phyloP scores from a whole-genome alignment of 2,113 vertebrate genomes.

The Syngnathus scovelli region DNA sequence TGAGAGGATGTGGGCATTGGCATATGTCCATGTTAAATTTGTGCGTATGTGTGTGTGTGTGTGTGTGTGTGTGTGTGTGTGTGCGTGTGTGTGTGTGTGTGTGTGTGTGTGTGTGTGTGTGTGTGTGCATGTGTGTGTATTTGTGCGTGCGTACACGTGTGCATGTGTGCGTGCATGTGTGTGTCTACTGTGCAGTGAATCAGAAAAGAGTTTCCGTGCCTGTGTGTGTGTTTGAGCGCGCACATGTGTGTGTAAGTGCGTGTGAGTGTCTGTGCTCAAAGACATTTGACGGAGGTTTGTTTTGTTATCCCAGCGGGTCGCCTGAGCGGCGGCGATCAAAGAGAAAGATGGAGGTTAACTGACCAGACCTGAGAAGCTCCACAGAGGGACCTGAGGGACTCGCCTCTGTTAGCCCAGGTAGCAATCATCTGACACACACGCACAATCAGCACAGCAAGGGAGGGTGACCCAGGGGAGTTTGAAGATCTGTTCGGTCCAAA shows the following conservation, averaged over 20 bases:
- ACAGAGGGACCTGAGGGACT: constrained; percentile 67
- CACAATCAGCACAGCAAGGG: constrained; percentile 45
- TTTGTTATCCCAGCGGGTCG: constrained; percentile 66
- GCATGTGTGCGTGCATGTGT: constrained; percentile 17
- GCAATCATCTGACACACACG: constrained; percentile 58
- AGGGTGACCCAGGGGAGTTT: constrained; percentile 58
- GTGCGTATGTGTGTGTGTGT: constrained; percentile 7
- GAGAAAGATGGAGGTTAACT: constrained; percentile 71
- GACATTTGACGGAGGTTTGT: constrained; percentile 49
- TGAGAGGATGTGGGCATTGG: constrained; percentile 24
- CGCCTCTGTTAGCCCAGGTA: constrained; percentile 63
- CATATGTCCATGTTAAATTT: constrained; percentile 32
- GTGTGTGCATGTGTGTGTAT: too few species aligned
- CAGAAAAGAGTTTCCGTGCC: constrained; percentile 4
- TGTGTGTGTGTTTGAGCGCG: constrained; percentile 7
- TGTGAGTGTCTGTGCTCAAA: constrained; percentile 22
- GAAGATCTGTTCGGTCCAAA: constrained; percentile 66
- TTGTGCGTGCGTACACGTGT: constrained; percentile 18
- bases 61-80: background rate
- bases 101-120: too few species aligned
- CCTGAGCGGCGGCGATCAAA: constrained; percentile 65
- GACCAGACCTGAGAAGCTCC: constrained; percentile 69
- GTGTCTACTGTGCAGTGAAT: constrained; percentile 30
- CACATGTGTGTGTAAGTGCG: constrained; percentile 16
- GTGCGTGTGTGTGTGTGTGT: background rate